Base-by-base conservation (phyloP, 1,140 invertebrate species). In the Drosophila jambulina region DNA sequence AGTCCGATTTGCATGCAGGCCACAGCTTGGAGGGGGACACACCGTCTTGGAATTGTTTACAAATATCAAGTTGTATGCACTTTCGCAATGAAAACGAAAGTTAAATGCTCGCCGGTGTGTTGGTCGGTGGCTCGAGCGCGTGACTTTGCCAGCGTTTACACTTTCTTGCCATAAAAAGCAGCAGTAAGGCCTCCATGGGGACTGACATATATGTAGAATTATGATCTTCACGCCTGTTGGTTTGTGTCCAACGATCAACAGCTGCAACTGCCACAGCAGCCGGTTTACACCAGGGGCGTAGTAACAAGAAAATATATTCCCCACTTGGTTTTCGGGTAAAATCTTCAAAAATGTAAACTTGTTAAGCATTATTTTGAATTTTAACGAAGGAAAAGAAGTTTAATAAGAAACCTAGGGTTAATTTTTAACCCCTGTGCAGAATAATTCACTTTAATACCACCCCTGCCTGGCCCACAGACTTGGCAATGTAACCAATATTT, bases 71-170 rank as follows among this genome's bases (percentile, higher is more conserved):
- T 80, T 90, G 81, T 85, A 76, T 90, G 85, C 85, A 90, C 85
- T 90, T 90, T 90, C 85, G 85, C 85, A 90, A 90, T 90, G 85
- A 90, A 90, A 90, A 90, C 85, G 85, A 90, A 90, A 90, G 85
- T 90, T 90, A 87, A 54, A 38, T 38, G 29, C 64, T 49, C 71
- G 72, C 69, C 70, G 67, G 59, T 61, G 57, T 48, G 29, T 45
- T 32, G 56, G 40, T 56, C 15, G 68, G 48, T 32, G 63, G 74
- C 63, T 56, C 9, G 53, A n/a, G 53, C 77, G 84, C 84, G 85
- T 88, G 84, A 88, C 84, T 88, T 64, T 69, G 72, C 72, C 76
- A 86, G 63, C 76, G 61, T 87, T 77, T 75, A 86, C 78, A 86
- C 82, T 86, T 82, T 85, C 83, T 82, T 82, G 80, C 71, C 83